Conservation (phyloP, 2,113 vertebrate species). For the Panthera tigris region DNA sequence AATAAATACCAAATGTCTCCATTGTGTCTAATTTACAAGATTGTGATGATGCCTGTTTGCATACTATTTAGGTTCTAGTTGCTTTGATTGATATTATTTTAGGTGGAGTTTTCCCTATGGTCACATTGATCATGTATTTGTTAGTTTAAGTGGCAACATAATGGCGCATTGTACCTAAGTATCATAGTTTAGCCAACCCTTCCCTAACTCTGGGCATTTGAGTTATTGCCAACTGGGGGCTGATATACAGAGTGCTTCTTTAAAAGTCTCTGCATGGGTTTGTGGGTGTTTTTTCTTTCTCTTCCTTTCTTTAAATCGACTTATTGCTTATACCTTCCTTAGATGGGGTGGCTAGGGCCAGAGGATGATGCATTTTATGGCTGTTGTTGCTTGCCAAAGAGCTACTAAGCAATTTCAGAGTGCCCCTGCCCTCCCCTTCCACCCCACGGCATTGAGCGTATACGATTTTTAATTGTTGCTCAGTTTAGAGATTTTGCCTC, state of each 20-base stretch:
- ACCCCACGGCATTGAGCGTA: background rate
- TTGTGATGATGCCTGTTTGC: conserved; percentile 25
- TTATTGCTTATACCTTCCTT: background rate
- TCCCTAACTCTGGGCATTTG: conserved; percentile 10
- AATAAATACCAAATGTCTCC: conserved; percentile 54
- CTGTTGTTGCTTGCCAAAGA: background rate
- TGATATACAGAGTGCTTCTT: background rate
- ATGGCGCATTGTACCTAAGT: background rate
- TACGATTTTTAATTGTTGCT: conserved; percentile 22
- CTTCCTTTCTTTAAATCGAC: background rate
- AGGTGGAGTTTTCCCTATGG: conserved; percentile 32
- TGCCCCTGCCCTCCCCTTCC: background rate
- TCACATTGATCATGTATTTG: background rate
- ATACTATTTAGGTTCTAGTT: conserved; percentile 27
- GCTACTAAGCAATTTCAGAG: conserved; percentile 30
- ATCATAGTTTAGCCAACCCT: background rate
- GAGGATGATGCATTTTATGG: background rate
- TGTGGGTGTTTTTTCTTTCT: background rate
- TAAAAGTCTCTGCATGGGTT: conserved; percentile 7
- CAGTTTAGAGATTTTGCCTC: conserved; percentile 20
- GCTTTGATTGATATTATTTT: conserved; percentile 17
- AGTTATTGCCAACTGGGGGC: background rate
- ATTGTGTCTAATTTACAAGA: conserved; percentile 27
- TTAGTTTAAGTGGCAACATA: background rate
- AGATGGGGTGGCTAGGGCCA: background rate